Evolutionary conservation across 2,888 invertebrate genomes (phyloP).

Genomic region (Teinopalpus imperialis): DNA sequence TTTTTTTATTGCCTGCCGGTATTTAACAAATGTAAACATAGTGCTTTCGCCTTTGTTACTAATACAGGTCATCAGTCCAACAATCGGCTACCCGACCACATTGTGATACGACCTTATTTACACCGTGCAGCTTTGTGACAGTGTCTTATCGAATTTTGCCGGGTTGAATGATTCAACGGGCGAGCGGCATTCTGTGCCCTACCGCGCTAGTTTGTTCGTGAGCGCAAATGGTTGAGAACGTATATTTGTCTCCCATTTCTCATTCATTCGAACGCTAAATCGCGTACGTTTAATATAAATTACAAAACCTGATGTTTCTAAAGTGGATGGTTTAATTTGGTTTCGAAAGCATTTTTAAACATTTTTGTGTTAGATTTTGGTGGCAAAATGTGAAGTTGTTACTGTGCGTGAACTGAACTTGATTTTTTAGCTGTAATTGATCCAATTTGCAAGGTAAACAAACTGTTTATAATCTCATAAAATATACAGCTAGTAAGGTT

Average conservation of each 20-base stretch:
- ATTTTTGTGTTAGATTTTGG: background rate
- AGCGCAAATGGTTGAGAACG: constrained; percentile 10
- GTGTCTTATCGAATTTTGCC: constrained; percentile 9
- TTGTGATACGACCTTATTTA: background rate
- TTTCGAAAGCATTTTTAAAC: too few relatives aligned
- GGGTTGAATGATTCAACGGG: constrained; percentile 20
- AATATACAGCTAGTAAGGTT: too few relatives aligned
- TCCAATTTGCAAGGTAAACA: constrained; percentile 21
- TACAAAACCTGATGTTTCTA: too few relatives aligned
- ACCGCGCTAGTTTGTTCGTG: constrained; percentile 14
- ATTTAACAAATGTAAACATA: background rate
- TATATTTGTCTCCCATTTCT: background rate
- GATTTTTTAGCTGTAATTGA: constrained; percentile 10
- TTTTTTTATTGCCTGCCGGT: background rate
- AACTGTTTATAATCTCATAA: background rate
- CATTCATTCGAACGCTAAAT: background rate
- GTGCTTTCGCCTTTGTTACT: constrained; percentile 7
- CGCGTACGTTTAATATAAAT: background rate
- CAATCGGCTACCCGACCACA: constrained; percentile 11
- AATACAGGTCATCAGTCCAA: constrained; percentile 14
- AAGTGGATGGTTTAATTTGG: too few relatives aligned
- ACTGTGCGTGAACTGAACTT: constrained; percentile 5
- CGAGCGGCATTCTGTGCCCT: background rate
- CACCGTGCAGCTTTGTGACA: background rate
- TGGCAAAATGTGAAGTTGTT: constrained; percentile 16